Base-by-base conservation (phyloP, 2,797 vertebrate genomes). In the Leptoclinus maculatus region DNA sequence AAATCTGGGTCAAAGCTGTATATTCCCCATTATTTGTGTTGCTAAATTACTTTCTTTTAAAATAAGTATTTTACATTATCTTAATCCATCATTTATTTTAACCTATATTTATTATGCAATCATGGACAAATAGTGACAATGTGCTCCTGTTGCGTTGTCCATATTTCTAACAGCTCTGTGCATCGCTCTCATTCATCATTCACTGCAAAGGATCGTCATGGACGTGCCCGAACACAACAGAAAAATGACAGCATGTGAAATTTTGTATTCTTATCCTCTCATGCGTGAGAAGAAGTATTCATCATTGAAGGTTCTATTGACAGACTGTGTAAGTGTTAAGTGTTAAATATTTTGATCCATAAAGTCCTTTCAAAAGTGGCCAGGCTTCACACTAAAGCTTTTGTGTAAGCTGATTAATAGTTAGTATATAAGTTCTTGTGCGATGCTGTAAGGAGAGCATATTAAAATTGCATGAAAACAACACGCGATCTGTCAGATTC, bases 381-480 rank as follows among this genome's bases (percentile, higher is more conserved):
- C 8, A 7, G 3, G 29, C 62, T 66, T 68, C 39, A 11, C 14
- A 68, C 17, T 13, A 19, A 70, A 66, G 25, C 51, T 19, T 58
- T 39, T 27, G 41, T 14, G 36, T 59, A n/a, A 73, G 34, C 39
- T 45, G 49, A 62, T 34, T 11, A 43, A 66, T 34, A 43, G 49
- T n/a, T 49, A 19, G 3, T 7, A 17, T 16, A 32, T 27, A 21
- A 56, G 38, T 57, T 43, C 14, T 21, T 53, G 23, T 67, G 49
- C 49, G 16, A 7, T 36, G 10, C 65, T 45, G 45, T 45, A 17
- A 41, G n/a, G 17, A 36, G 19, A 70, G 23, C 7, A 19, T 25
- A 27, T 70, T 23, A 66, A 65, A 71, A 73, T 8, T 39, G 17
- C 45, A 70, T 64, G 36, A 23, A n/a, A 76, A 69, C 23, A 64